Base-by-base conservation (phyloP, 1,140 invertebrate species). In the Heliconius eleuchia region DNA sequence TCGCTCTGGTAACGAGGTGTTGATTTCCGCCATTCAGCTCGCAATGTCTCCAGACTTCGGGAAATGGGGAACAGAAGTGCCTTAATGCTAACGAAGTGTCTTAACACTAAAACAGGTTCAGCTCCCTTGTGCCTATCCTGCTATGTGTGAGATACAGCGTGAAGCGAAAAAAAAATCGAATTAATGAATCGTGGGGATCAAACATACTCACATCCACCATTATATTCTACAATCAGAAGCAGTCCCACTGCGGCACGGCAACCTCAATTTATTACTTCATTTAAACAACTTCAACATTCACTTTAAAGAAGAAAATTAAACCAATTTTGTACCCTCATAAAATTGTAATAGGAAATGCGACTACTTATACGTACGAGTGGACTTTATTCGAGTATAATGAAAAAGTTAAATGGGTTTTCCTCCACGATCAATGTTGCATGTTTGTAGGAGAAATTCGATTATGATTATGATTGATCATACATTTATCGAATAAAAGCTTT, bases 241-340 rank as follows among this genome's bases (percentile, higher is more conserved):
- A 19, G 1, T 52, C 18, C 55, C 55, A 23, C 55, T 23, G 55
- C 55, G 3, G 18, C 52, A 55, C 19, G 19, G 19, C 19, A 8
- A 60, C 19, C 19, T 23, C 19, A 23, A n/a, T 57, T 57, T 57
- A 57, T 57, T 57, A 57, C 8, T 57, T 57, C 19, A 23, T 57
- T 57, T 57, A 57, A 57, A 57, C 55, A 57, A 57, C 55, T 57
- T 57, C n/a, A 57, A 57, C 19, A 57, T 57, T 57, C 55, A 57
- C 55, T 57, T 57, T 57, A 57, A 57, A 57, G 55, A 57, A 57
- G 55, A 57, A 57, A 57, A 57, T 57, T 57, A 57, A 57, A 57
- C 55, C n/a, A 23, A 57, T n/a, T 57, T 57, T 9, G 55, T 57
- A 57, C 55, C 55, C 55, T 57, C 55, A 57, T 57, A 57, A 57